Evolutionary conservation across 2,888 invertebrate genomes (phyloP), one percentile per base, ranked within the genome.

Genomic region (Cataglyphis albicans): DNA sequence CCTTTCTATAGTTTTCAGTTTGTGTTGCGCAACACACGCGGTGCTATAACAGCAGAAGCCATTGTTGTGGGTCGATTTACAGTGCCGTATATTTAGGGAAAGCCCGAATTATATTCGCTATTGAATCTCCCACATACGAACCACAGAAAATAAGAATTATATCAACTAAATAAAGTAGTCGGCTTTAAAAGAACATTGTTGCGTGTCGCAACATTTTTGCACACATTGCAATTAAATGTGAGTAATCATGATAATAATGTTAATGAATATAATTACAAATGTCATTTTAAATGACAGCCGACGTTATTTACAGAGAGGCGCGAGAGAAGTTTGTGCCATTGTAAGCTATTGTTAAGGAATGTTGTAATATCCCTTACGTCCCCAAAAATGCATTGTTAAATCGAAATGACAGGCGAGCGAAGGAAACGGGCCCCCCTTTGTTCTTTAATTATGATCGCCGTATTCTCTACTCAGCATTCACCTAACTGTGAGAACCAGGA

Each of bases 401-500:
- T 70, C 84, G 82, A 83, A 87, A 86, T 86, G 81, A 87, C 88
- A 78, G 84, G 64, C 82, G 38, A 52, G 41, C 21, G 72, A 38
- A 83, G 81, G 86, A 84, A 87, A 89, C 85, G 83, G 81, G 82
- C 82, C 78, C 86, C 75, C 80, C 72, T 72, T 84, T 86, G 89
- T 89, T 88, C 90, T 90, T 90, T 89, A 90, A 90, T 90, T 90
- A 89, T 84, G 86, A 72, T 52, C 48, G 84, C 82, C 68, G 82
- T 84, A 52, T 52, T 52, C 48, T 86, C 86, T 84, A 83, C 70
- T 78, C 87, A 83, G 75, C 89, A 76, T 89, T 90, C 90, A 84
- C 83, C 82, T 89, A 89, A 87, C 90, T 86, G 90, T 88, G 90
- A 89, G 90, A 90, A 90, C 86, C 90, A 90, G 59, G 81, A 89